Conservation (phyloP, 2,113 vertebrate species). For the Rynchops niger region DNA sequence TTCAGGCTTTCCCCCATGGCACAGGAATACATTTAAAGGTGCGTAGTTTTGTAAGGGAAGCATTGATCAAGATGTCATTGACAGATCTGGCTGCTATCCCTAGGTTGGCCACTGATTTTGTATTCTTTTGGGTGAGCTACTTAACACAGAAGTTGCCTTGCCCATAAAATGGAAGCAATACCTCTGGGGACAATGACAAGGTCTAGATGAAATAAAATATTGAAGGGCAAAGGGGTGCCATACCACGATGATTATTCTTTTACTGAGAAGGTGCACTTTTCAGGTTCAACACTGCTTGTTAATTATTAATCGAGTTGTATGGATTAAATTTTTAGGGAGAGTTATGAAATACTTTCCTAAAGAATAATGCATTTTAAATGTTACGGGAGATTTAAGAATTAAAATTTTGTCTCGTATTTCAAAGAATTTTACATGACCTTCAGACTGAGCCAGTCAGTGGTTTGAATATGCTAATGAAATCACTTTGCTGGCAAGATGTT, state of each 20-base stretch:
- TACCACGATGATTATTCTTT: background rate
- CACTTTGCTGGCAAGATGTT: conserved; percentile 72
- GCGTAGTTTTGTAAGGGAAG: background rate
- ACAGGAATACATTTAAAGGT: background rate
- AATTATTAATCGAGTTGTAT: background rate
- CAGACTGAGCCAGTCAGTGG: conserved; percentile 27
- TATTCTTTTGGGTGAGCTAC: background rate
- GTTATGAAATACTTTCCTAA: conserved; percentile 3
- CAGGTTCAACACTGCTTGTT: background rate
- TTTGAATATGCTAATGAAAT: conserved; percentile 85
- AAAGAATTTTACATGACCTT: conserved; percentile 73
- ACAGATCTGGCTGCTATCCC: background rate
- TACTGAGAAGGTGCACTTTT: background rate
- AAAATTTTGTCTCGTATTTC: conserved; percentile 50
- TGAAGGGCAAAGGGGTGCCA: background rate
- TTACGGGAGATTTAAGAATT: conserved; percentile 18
- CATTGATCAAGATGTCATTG: background rate
- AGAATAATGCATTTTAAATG: conserved; percentile 32
- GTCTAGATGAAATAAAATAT: background rate
- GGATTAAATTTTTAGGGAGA: conserved; percentile 25
- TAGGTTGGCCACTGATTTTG: background rate
- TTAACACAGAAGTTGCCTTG: background rate
- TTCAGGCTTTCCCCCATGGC: background rate
- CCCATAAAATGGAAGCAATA: background rate
- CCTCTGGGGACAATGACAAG: fast-evolving